Evolutionary conservation across 2,888 invertebrate species (phyloP).

Genomic region (Spodoptera exigua): DNA sequence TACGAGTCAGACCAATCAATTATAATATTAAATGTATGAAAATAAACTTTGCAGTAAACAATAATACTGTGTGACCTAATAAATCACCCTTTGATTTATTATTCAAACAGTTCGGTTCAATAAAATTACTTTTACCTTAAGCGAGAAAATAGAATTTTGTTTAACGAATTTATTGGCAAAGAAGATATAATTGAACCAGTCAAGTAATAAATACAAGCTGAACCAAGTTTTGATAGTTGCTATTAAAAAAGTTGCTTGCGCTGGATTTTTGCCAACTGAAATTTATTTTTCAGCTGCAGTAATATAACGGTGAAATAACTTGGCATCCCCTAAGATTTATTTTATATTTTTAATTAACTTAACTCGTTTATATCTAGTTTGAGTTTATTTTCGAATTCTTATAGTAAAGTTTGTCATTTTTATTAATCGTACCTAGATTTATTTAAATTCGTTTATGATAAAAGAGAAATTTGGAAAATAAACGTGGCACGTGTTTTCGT

Average conservation of each 20-base stretch:
- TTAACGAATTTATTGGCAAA: too few relatives aligned
- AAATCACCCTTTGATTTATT: neutral
- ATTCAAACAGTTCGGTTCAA: too few relatives aligned
- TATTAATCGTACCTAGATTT: too few relatives aligned
- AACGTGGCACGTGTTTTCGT: too few relatives aligned
- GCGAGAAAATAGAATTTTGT: too few relatives aligned
- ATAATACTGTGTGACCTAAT: neutral
- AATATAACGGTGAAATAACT: constrained; percentile 21
- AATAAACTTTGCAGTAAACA: neutral
- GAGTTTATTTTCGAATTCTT: neutral
- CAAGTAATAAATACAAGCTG: constrained; percentile 5
- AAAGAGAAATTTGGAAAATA: too few relatives aligned
- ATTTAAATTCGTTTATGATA: too few relatives aligned
- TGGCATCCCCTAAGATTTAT: constrained; percentile 3
- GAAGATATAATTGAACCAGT: neutral
- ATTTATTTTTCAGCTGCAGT: constrained; percentile 19
- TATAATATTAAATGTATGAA: too few relatives aligned
- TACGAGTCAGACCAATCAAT: too few relatives aligned
- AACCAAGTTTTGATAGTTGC: constrained; percentile 12
- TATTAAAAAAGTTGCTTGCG: constrained; percentile 7
- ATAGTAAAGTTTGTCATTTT: neutral
- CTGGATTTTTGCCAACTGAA: constrained; percentile 25
- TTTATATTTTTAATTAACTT: constrained; percentile 8
- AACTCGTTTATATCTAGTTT: neutral
- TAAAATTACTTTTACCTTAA: too few relatives aligned